Conservation (phyloP, 2,888 invertebrate species). For the Aporophyla lueneburgensis region DNA sequence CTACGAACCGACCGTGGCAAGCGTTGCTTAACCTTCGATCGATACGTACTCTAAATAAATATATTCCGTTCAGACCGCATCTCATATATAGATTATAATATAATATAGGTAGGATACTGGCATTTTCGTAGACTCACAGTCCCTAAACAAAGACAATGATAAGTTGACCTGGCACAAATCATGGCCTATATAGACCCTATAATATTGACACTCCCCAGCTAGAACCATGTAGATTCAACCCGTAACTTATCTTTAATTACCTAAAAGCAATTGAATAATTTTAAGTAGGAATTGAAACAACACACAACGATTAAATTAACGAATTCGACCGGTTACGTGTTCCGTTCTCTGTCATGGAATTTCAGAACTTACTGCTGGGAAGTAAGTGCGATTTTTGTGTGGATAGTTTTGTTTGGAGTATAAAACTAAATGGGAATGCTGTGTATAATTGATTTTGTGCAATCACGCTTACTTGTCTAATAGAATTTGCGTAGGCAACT, state of each 20-base stretch:
- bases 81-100: background rate
- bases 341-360: background rate
- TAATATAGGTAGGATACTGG: background rate
- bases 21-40: too few relatives aligned
- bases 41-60: background rate
- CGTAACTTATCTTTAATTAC: slow-evolving; percentile 61
- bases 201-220: slow-evolving; percentile 22
- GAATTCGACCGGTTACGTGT: slow-evolving; percentile 53
- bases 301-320: slow-evolving; percentile 60
- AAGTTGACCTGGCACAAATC: slow-evolving; percentile 15
- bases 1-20: too few relatives aligned
- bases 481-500: slow-evolving; percentile 62
- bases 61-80: background rate
- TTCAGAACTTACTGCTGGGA: background rate
- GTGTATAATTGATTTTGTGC: slow-evolving; percentile 64
- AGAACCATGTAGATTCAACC: slow-evolving; percentile 40
- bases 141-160: background rate
- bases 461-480: slow-evolving; percentile 68
- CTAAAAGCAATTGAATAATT: slow-evolving; percentile 60
- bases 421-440: slow-evolving; percentile 54
- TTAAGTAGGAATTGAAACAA: slow-evolving; percentile 64
- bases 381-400: slow-evolving; percentile 9
- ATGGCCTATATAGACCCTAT: background rate
- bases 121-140: background rate
- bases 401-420: slow-evolving; percentile 20